These are phyloP conservation scores for Solenopsis invicta DNA, from an alignment of 1,140 invertebrate genomes.

Conservation along the genomic window DNA sequence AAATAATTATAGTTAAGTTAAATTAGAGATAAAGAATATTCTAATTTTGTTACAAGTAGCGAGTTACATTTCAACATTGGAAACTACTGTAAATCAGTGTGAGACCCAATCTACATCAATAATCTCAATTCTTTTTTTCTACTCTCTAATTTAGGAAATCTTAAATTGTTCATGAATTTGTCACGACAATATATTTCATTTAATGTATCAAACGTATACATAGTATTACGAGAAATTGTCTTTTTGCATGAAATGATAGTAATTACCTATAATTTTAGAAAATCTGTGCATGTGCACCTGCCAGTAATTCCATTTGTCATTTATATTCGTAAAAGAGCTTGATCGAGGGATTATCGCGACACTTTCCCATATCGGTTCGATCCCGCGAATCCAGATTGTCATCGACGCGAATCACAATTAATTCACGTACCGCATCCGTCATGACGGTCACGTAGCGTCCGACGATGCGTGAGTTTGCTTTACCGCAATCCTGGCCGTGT, in stretches of 20 bases:
- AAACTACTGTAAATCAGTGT: not conserved
- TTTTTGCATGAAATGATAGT: not conserved
- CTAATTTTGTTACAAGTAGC: too few species aligned
- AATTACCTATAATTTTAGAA: not conserved
- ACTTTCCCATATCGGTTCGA: not conserved
- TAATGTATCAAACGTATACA: not conserved
- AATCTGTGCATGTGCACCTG: not conserved
- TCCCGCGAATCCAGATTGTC: constrained; percentile 52
- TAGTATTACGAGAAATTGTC: too few species aligned
- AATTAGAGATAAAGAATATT: too few species aligned
- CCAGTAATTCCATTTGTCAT: not conserved
- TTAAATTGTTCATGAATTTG: not conserved
- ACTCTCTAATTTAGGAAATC: not conserved
- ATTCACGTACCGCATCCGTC: constrained; percentile 70
- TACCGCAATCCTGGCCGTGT: constrained; percentile 69
- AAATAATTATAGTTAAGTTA: too few species aligned
- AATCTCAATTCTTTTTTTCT: not conserved
- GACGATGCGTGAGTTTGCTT: constrained; percentile 78
- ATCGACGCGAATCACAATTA: constrained; percentile 77
- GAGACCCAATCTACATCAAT: not conserved
- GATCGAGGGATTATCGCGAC: not conserved
- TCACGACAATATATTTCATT: not conserved
- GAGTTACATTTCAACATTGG: too few species aligned
- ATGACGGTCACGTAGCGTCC: constrained; percentile 81
- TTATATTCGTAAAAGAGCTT: not conserved